Evolutionary conservation across 2,888 invertebrate genomes (phyloP).

Genomic region (Tortricodes alternella): DNA sequence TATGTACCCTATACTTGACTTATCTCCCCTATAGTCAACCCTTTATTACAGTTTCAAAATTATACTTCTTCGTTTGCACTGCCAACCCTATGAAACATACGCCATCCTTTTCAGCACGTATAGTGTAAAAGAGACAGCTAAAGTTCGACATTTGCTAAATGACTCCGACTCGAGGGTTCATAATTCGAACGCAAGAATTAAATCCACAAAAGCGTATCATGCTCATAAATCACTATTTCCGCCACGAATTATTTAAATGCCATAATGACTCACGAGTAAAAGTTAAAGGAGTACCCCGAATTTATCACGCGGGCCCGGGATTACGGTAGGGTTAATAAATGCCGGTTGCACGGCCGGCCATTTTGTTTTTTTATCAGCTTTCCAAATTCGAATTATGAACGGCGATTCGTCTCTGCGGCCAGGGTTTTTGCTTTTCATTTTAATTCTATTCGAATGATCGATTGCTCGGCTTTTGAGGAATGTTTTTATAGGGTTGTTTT

Average conservation of each 20-base stretch:
- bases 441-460: constrained; percentile 47
- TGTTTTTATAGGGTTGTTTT: constrained; percentile 32
- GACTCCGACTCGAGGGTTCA: constrained; percentile 26
- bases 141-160: neutral
- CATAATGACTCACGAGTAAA: constrained; percentile 79
- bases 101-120: constrained; percentile 2
- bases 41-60: constrained; percentile 26
- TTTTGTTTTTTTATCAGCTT: constrained; percentile 72
- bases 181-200: constrained; percentile 31
- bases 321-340: constrained; percentile 76
- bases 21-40: constrained; percentile 22
- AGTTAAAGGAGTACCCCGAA: constrained; percentile 66
- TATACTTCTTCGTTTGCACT: constrained; percentile 15
- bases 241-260: constrained; percentile 80
- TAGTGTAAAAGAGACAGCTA: constrained; percentile 11
- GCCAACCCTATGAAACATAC: constrained; percentile 16
- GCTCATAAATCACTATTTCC: constrained; percentile 67
- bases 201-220: constrained; percentile 47
- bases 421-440: constrained; percentile 42
- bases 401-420: constrained; percentile 58
- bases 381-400: constrained; percentile 72
- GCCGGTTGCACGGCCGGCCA: constrained; percentile 58
- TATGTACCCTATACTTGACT: constrained; percentile 8
- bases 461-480: constrained; percentile 31
- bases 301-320: constrained; percentile 69